A percentile compares a stretch with the other conserved stretches of the same genome.
phyloP scores from a whole-genome alignment of 2,888 invertebrate species.

The Patella depressa region DNA sequence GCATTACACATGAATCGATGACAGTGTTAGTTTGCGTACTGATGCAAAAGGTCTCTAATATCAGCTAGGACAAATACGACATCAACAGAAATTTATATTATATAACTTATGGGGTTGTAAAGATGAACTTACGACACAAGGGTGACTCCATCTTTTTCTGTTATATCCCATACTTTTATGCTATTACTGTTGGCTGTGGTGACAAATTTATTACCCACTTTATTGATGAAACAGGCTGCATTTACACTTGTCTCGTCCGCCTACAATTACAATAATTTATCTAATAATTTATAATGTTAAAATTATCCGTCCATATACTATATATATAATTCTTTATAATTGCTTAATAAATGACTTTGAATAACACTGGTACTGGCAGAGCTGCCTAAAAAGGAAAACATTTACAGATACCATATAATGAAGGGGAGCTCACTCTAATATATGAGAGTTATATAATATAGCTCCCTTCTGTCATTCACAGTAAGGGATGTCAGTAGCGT shows the following conservation, averaged over 20 bases:
- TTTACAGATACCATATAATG: too few relatives aligned
- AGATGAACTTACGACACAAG: constrained; percentile 34
- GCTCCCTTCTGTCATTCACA: too few relatives aligned
- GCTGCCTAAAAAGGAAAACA: too few relatives aligned
- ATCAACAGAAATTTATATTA: too few relatives aligned
- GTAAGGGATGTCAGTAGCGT: too few relatives aligned
- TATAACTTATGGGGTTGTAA: not conserved
- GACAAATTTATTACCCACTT: constrained; percentile 30
- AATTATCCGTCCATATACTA: not conserved
- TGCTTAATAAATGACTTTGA: not conserved
- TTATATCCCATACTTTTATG: constrained; percentile 50
- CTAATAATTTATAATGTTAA: not conserved
- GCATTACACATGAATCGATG: too few relatives aligned
- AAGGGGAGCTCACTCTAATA: too few relatives aligned
- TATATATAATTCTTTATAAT: not conserved
- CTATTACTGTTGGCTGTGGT: constrained; percentile 58
- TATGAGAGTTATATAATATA: too few relatives aligned
- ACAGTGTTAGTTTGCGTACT: too few relatives aligned
- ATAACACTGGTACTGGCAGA: not conserved
- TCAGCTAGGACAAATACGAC: too few relatives aligned
- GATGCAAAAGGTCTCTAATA: too few relatives aligned
- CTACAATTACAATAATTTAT: constrained; percentile 34
- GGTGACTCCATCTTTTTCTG: constrained; percentile 32
- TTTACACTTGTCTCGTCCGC: constrained; percentile 63
- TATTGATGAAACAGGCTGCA: constrained; percentile 49